Evolutionary conservation across 2,797 vertebrate species (phyloP), one percentile per base, ranked within the genome.

Genomic region (Takifugu rubripes): DNA sequence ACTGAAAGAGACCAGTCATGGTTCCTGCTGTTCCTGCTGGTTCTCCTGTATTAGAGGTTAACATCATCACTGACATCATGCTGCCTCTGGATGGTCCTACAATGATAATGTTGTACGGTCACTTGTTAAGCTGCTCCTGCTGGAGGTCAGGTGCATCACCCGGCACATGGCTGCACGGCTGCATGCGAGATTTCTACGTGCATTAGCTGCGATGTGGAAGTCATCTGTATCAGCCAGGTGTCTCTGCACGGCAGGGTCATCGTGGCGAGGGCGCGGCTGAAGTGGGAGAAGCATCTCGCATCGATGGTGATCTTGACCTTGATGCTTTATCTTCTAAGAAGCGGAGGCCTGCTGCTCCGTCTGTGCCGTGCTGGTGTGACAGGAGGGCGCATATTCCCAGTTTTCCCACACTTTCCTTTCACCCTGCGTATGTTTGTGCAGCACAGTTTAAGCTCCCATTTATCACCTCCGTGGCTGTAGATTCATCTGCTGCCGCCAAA

Each of bases 381-480:
- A 25, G 33, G 31, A 53, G 54, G 16, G 25, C 45, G 14, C 56
- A 52, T 8, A 24, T n/a, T 45, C 27, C 46, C 33, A 49, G 36
- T 57, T 49, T 67, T 26, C 27, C 2, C 5, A 29, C 21, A 25
- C 29, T 50, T 59, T 52, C 48, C 33, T 44, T 42, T 62, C 25
- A 29, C 2, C 56, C 5, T 52, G 17, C 17, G 6, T 14, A 2
- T 17, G 6, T 48, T 17, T 31, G 2, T 56, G 46, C 54, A 40
- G 74, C 77, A 68, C 66, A 81, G 71, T 72, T 66, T 76, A 84
- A 76, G 77, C 71, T 65, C 77, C 81, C 82, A 90, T 91, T 91
- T 78, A 88, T 90, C 88, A 88, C 63, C 77, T 62, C 59, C 1
- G 24, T 46, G 66, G 83, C 75, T 72, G 74, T 59, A 81, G 82